Evolutionary conservation across 1,140 invertebrate genomes (phyloP), one percentile per base, ranked within the genome.

Genomic region (Alviniconcha marisindica): DNA sequence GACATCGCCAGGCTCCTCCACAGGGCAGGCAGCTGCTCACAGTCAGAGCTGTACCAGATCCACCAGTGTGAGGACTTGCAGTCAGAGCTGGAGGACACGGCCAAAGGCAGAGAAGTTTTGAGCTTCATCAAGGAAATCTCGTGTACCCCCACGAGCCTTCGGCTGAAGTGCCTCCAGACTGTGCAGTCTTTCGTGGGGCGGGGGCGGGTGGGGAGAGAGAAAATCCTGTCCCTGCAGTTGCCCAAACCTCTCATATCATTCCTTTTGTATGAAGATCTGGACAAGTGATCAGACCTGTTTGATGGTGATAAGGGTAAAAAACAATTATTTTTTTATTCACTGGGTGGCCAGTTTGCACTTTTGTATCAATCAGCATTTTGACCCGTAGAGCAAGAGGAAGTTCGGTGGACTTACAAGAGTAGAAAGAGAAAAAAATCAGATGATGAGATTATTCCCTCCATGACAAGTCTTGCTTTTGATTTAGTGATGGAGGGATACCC

Each of bases 1-100:
- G 78, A 80, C 60, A 80, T 80, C 42, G 78, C 78, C 31, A n/a
- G 56, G 12, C 42, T 80, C n/a, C 78, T 80, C 5, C 60, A 44
- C n/a, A 3, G 78, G 21, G 33, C 78, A 38, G 78, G 78, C 51
- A 80, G 78, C 40, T 66, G 78, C 60, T 66, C 54, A 31, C 60
- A 60, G n/a, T 66, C 38, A 42, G 36, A 76, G 18, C 40, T 76
- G 38, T 76, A n/a, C 24, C 38, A 76, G 38, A 76, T 76, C 73
- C 44, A 44, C 38, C 33, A 76, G 42, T 76, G 73, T 76, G 78
- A 69, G n/a, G 78, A 80, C 28, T 40, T 80, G 33, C 36, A 69
- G n/a, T 80, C 78, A 15, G 78, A 80, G 24, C 60, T 80, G 33
- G 78, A 80, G 31, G 78, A 80, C 38, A 80, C 56, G 3, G 56